phyloP scores from a whole-genome alignment of 2,113 vertebrate genomes.

The Actinemys pallida region DNA sequence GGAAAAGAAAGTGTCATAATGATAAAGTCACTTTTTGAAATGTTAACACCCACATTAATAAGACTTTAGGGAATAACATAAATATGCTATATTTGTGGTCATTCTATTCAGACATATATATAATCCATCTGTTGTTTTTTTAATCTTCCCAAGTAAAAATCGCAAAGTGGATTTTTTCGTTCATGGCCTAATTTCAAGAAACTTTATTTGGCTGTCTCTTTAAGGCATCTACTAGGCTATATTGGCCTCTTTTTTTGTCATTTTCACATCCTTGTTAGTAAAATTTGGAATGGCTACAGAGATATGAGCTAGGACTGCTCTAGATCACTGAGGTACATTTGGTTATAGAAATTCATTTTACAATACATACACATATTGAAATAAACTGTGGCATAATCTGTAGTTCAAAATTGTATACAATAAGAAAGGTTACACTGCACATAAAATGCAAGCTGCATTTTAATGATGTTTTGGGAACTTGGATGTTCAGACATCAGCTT shows the following conservation, averaged over 20 bases:
- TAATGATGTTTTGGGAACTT: neutral
- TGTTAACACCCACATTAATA: no score
- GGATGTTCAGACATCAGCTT: neutral
- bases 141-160: no score
- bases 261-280: neutral
- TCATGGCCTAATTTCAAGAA: neutral
- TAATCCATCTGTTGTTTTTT: no score
- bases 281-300: neutral
- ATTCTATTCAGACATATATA: no score
- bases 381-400: neutral
- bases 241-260: neutral
- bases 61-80: no score
- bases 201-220: neutral
- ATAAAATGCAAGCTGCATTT: neutral
- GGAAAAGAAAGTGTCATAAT: no score
- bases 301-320: no score
- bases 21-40: no score
- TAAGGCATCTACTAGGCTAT: neutral
- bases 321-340: neutral
- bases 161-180: no score
- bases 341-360: neutral
- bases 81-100: no score
- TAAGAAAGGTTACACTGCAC: neutral
- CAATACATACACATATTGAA: neutral
- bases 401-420: neutral